These are phyloP conservation scores for Hyppa rectilinea DNA, from an alignment of 2,888 invertebrate genomes.

Conservation along the genomic window DNA sequence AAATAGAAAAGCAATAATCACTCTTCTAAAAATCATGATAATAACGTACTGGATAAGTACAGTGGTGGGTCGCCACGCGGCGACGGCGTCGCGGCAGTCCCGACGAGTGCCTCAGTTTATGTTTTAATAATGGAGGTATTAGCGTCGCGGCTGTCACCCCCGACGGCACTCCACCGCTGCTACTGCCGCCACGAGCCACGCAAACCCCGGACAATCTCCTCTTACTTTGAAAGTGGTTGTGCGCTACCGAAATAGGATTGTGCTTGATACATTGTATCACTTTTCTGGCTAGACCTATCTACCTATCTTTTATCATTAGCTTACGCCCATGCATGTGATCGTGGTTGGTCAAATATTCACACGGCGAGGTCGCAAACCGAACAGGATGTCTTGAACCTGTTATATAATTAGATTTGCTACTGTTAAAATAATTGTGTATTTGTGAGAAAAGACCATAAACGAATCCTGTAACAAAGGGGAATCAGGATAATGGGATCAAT, in stretches of 20 bases:
- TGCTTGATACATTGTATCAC: not conserved
- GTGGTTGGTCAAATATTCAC: not conserved
- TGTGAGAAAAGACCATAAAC: not conserved
- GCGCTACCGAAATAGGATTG: not conserved
- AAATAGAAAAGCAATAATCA: not conserved
- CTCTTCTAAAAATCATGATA: conserved; percentile 1
- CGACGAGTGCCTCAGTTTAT: conserved; percentile 73
- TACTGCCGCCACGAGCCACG: conserved; percentile 53
- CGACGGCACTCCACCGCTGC: conserved; percentile 57
- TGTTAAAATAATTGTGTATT: not conserved
- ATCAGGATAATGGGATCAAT: not conserved
- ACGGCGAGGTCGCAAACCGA: not conserved
- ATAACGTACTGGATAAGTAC: conserved; percentile 13
- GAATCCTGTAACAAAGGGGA: not conserved
- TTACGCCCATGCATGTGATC: not conserved
- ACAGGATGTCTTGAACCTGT: not conserved
- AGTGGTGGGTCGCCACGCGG: conserved; percentile 26
- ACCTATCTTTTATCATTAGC: not conserved
- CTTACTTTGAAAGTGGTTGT: conserved; percentile 24
- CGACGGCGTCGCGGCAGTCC: conserved; percentile 38
- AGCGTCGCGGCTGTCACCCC: conserved; percentile 71
- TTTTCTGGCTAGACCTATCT: not conserved
- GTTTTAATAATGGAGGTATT: conserved; percentile 83
- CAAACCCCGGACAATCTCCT: conserved; percentile 51
- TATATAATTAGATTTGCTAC: not conserved